Evolutionary conservation across 2,113 vertebrate species (phyloP).

Genomic region (Macroglossus sobrinus): DNA sequence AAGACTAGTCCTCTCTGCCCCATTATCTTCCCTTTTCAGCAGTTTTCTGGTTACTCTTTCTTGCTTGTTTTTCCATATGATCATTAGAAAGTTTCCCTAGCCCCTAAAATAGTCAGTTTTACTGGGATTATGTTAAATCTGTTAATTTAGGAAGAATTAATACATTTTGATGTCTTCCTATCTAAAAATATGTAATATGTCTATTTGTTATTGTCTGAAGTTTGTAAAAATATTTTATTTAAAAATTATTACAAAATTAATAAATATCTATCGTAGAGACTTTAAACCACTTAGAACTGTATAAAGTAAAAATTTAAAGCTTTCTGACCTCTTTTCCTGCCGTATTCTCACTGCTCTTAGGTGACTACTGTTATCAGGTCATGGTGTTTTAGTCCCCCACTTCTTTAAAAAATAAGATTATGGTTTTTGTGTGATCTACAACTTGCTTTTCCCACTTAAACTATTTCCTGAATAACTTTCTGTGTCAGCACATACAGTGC

Average conservation of each 20-base stretch:
- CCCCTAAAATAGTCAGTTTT: not conserved
- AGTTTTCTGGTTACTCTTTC: not conserved
- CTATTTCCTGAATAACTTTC: not conserved
- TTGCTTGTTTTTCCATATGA: not conserved
- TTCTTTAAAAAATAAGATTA: not conserved
- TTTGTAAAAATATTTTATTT: slow-evolving; percentile 3
- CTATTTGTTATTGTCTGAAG: not conserved
- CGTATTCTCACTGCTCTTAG: not conserved
- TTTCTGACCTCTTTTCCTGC: not conserved
- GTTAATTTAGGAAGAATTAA: not conserved
- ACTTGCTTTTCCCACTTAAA: not conserved
- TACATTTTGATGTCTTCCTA: not conserved
- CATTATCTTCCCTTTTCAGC: not conserved
- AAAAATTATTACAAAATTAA: not conserved
- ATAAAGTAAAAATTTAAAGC: not conserved
- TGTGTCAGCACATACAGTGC: not conserved
- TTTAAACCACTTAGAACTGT: not conserved
- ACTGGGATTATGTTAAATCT: not conserved
- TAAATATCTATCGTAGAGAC: not conserved
- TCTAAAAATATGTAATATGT: not conserved
- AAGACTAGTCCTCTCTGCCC: not conserved
- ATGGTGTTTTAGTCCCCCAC: not conserved
- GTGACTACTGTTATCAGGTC: not conserved
- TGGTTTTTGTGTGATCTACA: not conserved
- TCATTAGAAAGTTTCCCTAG: not conserved